Base-by-base conservation (phyloP, 30 jellyfish, hydroid and myxozoan species). In the Cassiopea xamachana region DNA sequence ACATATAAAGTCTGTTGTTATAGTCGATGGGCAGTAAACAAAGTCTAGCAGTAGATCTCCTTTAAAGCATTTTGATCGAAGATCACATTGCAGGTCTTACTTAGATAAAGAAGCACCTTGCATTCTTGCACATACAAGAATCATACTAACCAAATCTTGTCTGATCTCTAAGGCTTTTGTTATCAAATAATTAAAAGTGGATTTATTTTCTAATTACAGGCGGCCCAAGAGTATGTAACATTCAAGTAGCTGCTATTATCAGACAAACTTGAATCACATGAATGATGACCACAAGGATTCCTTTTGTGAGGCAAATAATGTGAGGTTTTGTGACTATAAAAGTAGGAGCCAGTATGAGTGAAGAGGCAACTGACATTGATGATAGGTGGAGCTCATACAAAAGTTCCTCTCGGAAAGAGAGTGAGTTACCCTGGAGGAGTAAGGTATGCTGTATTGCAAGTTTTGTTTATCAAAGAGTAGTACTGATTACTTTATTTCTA, bases 351-450 rank as follows among this genome's bases (percentile, higher is more conserved):
- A 39, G 51, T 3, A 78, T 78, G 87, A 78, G 60, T 60, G 87
- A 19, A 2, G 55, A 78, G 49, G 75, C 49, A 39, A 78, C 14
- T 43, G 87, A 78, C 2, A 15, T 12, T 1, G 87, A 78, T 49
- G 75, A 78, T 39, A 49, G 55, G 45, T 78, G 87, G 87, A 78
- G 60, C 60, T 13, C 49, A 4, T 16, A 47, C 51, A 1, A 59
- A 0, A 51, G 75, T 9, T 13, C 75, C 17, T 15, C 39, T 2
- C 74, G 48, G 71, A 78, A 50, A 48, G 87, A 60, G 27, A 19
- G 45, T 18, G 71, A 78, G 10, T 48, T 46, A 55, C 87, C 87
- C 15, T 78, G 87, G 87, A 78, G 71, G 43, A 78, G 87, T 69
- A 78, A 78, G 87, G 87, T 78, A 78, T 15, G 43, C 0, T 27